Percentiles rank a stretch among this genome's conserved stretches.
Evolutionary conservation across 2,113 vertebrate species (phyloP).

Genomic region (Manacus vitellinus): DNA sequence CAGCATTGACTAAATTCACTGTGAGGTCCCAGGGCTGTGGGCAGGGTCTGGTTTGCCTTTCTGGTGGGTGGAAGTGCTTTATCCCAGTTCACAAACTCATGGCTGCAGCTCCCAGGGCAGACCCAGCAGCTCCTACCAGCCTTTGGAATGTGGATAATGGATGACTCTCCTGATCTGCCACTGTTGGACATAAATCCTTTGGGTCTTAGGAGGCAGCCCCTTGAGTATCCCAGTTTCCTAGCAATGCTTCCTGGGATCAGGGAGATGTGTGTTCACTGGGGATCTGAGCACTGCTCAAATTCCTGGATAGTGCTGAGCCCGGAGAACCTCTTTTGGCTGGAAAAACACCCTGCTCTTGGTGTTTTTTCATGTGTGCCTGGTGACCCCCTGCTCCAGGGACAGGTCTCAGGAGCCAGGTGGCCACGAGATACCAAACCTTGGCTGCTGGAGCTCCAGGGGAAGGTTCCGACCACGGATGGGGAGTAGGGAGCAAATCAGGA

Average conservation of each 20-base stretch:
- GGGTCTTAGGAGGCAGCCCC: neutral
- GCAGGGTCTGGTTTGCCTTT: neutral
- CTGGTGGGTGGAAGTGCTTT: neutral
- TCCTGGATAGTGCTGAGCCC: neutral
- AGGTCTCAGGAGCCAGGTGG: neutral
- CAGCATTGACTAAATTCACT: neutral
- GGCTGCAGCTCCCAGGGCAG: neutral
- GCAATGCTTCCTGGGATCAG: neutral
- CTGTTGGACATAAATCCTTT: neutral
- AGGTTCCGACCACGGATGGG: neutral
- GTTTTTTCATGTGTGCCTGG: neutral
- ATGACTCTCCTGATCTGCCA: neutral
- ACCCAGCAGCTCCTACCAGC: neutral
- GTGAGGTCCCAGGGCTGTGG: neutral
- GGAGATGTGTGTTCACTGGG: neutral
- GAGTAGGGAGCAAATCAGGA: neutral
- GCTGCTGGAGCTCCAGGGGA: neutral
- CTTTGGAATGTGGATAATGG: neutral
- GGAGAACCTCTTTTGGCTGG: neutral
- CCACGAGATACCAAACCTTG: neutral
- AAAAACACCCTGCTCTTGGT: neutral
- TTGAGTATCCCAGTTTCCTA: neutral
- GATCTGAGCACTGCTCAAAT: neutral
- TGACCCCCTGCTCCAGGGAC: neutral
- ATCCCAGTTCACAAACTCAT: neutral